Evolutionary conservation across 2,113 vertebrate genomes (phyloP).

Genomic region (Pollachius pollachius): DNA sequence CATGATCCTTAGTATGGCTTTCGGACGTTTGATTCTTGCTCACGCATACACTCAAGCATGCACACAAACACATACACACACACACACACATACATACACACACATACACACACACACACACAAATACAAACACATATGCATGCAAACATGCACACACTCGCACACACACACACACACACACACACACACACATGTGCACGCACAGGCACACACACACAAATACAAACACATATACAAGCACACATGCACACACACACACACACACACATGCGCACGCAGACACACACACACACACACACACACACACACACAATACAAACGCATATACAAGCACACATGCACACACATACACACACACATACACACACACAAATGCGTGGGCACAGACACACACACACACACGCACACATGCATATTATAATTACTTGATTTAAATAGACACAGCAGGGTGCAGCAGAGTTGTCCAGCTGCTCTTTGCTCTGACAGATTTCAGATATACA

Average conservation of each 20-base stretch:
- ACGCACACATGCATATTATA: conserved; percentile 44
- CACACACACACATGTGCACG: conserved; percentile 33
- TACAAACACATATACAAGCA: neutral
- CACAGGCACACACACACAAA: neutral
- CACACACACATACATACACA: neutral
- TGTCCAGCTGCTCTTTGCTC: conserved; percentile 64
- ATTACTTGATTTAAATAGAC: conserved; percentile 45
- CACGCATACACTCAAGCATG: too few relatives aligned
- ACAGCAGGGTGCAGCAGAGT: conserved; percentile 52
- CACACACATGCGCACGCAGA: too few relatives aligned
- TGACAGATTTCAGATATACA: conserved; percentile 43
- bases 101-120: conserved; percentile 24
- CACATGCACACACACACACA: neutral
- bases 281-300: conserved; percentile 20
- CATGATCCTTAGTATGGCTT: too few relatives aligned
- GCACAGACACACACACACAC: conserved; percentile 2
- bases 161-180: conserved; percentile 31
- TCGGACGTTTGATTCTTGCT: too few relatives aligned
- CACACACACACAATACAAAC: conserved; percentile 24
- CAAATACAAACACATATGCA: neutral
- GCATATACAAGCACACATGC: too few relatives aligned
- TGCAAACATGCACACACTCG: conserved; percentile 26
- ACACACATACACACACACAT: too few relatives aligned
- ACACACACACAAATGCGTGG: neutral
- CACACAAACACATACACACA: neutral